Conservation (phyloP, 2,888 invertebrate genomes). For the Sialis lutaria region DNA sequence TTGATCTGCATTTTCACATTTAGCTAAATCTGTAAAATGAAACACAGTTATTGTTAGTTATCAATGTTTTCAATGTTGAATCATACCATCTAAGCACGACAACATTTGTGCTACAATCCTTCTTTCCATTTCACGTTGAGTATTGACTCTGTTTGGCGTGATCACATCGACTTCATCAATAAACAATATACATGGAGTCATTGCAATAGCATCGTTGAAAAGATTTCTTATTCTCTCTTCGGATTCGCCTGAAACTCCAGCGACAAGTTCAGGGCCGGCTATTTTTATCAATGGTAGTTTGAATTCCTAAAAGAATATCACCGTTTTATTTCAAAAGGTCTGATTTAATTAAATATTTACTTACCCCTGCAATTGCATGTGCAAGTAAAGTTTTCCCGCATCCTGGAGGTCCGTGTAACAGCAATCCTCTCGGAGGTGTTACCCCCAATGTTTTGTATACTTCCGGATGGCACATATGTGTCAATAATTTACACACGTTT, state of each 20-base stretch:
- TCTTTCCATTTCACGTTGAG: constrained; percentile 90
- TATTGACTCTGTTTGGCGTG: constrained; percentile 74
- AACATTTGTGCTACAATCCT: constrained; percentile 87
- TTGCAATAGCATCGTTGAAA: constrained; percentile 63
- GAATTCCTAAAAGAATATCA: constrained; percentile 41
- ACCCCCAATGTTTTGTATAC: constrained; percentile 73
- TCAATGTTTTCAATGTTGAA: not conserved
- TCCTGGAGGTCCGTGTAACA: constrained; percentile 92
- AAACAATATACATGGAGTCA: constrained; percentile 73
- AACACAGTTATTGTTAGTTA: not conserved
- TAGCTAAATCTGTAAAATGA: constrained; percentile 26
- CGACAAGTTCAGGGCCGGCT: constrained; percentile 81
- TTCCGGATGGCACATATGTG: constrained; percentile 81
- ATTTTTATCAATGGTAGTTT: constrained; percentile 71
- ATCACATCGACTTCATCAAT: constrained; percentile 97
- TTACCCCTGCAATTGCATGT: constrained; percentile 63
- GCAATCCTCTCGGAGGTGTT: constrained; percentile 73
- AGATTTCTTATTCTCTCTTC: constrained; percentile 83
- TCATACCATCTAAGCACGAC: constrained; percentile 67
- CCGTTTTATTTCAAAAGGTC: not conserved
- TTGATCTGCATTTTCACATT: constrained; percentile 34
- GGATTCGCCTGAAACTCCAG: constrained; percentile 90
- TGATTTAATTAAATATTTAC: not conserved
- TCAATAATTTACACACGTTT: constrained; percentile 29
- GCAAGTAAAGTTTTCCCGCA: constrained; percentile 79